A percentile compares a stretch with the other conserved stretches of the same genome.
These are phyloP conservation scores for Scaptomyza parva DNA, from an alignment of 2,888 invertebrate species.

Conservation along the genomic window DNA sequence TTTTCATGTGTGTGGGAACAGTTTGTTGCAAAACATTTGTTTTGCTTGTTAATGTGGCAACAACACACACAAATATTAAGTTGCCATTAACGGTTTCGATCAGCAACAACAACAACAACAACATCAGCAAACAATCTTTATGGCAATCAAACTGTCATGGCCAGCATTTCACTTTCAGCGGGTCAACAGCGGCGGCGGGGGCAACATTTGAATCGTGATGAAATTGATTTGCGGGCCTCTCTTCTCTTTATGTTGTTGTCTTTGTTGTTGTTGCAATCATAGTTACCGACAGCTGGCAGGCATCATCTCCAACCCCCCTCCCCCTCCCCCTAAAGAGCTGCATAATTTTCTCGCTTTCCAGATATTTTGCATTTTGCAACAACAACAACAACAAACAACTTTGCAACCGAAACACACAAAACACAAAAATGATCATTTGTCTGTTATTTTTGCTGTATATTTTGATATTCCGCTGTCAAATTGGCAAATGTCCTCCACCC, in stretches of 20 bases:
- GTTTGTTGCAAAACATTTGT: conserved; percentile 40
- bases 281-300: conserved; percentile 56
- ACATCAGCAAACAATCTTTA: conserved; percentile 20
- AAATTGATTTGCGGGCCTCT: conserved; percentile 80
- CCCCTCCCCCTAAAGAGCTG: conserved; percentile 20
- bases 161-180: conserved; percentile 77
- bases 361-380: conserved; percentile 70
- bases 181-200: conserved; percentile 64
- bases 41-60: conserved; percentile 74
- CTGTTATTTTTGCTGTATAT: conserved; percentile 46
- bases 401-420: conserved; percentile 38
- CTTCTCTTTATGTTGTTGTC: conserved; percentile 30
- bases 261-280: conserved; percentile 56
- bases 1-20: conserved; percentile 54
- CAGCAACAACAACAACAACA: conserved; percentile 15
- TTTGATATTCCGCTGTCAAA: conserved; percentile 75
- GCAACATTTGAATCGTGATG: conserved; percentile 79
- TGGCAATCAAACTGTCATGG: conserved; percentile 67
- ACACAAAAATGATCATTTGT: conserved; percentile 63
- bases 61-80: conserved; percentile 75
- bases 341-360: conserved; percentile 74
- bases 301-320: conserved; percentile 7
- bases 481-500: conserved; percentile 56
- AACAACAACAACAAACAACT: conserved; percentile 34
- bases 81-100: conserved; percentile 65